Evolutionary conservation across 2,888 invertebrate genomes (phyloP).

Genomic region (Drosophila meridionalis): DNA sequence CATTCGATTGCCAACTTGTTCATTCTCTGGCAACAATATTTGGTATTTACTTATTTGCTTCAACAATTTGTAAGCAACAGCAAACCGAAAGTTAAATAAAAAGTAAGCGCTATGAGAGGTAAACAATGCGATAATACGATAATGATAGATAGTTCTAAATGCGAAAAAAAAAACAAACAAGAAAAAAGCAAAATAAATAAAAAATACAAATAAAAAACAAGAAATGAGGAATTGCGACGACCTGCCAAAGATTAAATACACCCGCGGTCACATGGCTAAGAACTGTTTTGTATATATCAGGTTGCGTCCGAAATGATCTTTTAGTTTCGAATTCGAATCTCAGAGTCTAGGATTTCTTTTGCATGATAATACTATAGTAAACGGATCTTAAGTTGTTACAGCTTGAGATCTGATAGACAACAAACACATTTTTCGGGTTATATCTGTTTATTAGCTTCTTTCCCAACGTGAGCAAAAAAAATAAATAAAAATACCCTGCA

Average conservation of each 20-base stretch:
- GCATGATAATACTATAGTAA: background rate
- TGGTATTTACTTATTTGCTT: slow-evolving; percentile 8
- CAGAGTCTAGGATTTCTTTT: background rate
- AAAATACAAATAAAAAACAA: background rate
- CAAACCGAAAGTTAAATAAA: background rate
- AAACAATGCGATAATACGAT: slow-evolving; percentile 40
- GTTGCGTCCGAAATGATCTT: background rate
- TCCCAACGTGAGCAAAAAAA: too few species aligned
- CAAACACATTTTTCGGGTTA: too few species aligned
- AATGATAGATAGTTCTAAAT: slow-evolving; percentile 30
- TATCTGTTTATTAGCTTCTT: too few species aligned
- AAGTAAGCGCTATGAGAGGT: slow-evolving; percentile 27
- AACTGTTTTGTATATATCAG: background rate
- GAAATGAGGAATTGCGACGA: background rate
- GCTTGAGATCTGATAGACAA: too few species aligned
- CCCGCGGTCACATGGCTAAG: background rate
- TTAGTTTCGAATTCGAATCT: background rate
- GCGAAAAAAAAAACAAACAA: background rate
- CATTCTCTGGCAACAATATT: slow-evolving; percentile 5
- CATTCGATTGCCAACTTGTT: slow-evolving; percentile 3
- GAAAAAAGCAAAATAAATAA: too few species aligned
- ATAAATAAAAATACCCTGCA: background rate
- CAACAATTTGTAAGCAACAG: slow-evolving; percentile 13
- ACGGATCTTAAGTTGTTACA: background rate
- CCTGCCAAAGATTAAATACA: background rate